Conservation (phyloP, 2,888 invertebrate genomes). For the Hydrotaea diabolus region DNA sequence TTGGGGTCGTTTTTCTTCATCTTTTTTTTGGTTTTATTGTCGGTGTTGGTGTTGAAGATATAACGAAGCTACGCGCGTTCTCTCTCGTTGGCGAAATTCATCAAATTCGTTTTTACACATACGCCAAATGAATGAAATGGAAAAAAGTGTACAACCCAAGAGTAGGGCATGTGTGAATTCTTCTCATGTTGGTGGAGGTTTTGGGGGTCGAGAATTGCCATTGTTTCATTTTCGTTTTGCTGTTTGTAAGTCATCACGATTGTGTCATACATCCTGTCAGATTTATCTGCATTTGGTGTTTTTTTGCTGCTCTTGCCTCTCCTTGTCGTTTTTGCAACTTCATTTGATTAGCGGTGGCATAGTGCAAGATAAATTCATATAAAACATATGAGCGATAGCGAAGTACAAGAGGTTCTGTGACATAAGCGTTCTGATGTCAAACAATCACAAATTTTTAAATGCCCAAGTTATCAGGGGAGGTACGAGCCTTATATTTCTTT, state of each 20-base stretch:
- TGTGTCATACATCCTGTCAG: conserved; percentile 53
- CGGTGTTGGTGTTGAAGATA: not conserved
- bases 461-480: not conserved
- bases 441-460: conserved; percentile 16
- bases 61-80: no score
- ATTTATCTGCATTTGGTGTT: conserved; percentile 48
- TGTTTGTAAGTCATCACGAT: conserved; percentile 45
- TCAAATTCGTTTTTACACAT: conserved; percentile 40
- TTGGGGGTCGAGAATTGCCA: not conserved
- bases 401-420: not conserved
- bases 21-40: no score
- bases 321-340: conserved; percentile 20
- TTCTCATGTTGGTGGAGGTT: not conserved
- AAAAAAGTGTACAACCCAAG: not conserved
- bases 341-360: conserved; percentile 26
- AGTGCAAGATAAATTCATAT: not conserved
- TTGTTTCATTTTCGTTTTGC: conserved; percentile 9
- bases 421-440: conserved; percentile 1
- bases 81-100: not conserved
- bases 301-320: not conserved
- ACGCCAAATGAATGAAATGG: not conserved
- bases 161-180: not conserved
- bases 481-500: no score
- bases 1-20: conserved; percentile 12
- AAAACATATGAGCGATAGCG: not conserved